Percentiles rank a stretch among this genome's conserved stretches.
These are phyloP conservation scores for Isaurus tuberculatus DNA, from an alignment of 92 coral and sea anemone species.

Conservation along the genomic window DNA sequence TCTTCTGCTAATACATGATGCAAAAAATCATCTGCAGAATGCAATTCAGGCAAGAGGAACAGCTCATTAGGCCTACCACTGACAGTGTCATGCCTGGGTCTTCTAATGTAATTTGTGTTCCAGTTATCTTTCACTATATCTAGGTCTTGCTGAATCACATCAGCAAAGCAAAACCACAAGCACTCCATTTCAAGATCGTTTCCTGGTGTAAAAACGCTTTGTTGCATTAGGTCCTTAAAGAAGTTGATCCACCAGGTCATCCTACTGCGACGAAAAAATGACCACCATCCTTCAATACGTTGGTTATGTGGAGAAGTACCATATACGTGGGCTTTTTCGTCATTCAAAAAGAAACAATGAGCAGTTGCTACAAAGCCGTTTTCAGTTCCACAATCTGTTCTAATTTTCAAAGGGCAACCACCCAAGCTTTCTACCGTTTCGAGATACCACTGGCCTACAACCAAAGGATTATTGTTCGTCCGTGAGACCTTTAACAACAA, in stretches of 20 bases:
- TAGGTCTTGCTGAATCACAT: slow-evolving; percentile 50
- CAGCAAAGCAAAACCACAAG: slow-evolving; percentile 53
- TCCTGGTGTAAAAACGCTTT: slow-evolving; percentile 42
- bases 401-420: slow-evolving; percentile 57
- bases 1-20: slow-evolving; percentile 52
- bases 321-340: slow-evolving; percentile 53
- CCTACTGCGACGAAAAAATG: slow-evolving; percentile 45
- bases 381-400: slow-evolving; percentile 66
- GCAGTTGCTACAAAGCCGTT: slow-evolving; percentile 52
- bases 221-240: slow-evolving; percentile 55
- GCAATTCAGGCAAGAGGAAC: slow-evolving; percentile 47
- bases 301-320: slow-evolving; percentile 61
- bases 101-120: slow-evolving; percentile 55
- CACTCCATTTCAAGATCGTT: slow-evolving; percentile 51
- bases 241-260: slow-evolving; percentile 57
- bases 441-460: slow-evolving; percentile 49
- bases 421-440: slow-evolving; percentile 49
- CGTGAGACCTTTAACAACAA: slow-evolving; percentile 54
- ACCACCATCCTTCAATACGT: slow-evolving; percentile 52
- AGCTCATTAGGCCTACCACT: slow-evolving; percentile 53
- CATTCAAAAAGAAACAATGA: slow-evolving; percentile 36
- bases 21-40: slow-evolving; percentile 46
- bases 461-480: slow-evolving; percentile 56
- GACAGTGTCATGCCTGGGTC: slow-evolving; percentile 48
- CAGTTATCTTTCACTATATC: slow-evolving; percentile 54